Conservation (phyloP, 2,797 vertebrate genomes). For the Austrolebias charrua region DNA sequence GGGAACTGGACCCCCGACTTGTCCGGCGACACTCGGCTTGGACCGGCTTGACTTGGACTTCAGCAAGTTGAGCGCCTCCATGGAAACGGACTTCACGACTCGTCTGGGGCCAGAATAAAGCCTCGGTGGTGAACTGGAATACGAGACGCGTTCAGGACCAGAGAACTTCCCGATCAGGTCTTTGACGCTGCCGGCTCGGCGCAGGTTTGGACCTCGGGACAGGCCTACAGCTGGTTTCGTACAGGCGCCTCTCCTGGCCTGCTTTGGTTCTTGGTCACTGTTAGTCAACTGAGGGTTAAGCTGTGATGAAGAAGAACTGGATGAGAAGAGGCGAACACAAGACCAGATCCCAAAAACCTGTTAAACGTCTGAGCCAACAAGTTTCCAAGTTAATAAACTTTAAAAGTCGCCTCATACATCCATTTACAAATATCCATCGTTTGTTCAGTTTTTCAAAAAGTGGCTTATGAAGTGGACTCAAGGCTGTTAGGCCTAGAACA, state of each 20-base stretch:
- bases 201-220: slow-evolving; percentile 40
- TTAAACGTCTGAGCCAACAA: too few relatives aligned
- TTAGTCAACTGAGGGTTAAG: slow-evolving; percentile 20
- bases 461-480: too few relatives aligned
- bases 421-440: too few relatives aligned
- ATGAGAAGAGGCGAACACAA: slow-evolving; percentile 58
- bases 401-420: too few relatives aligned
- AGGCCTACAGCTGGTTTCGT: slow-evolving; percentile 21
- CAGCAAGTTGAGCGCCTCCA: background rate
- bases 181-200: slow-evolving; percentile 65
- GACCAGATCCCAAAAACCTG: too few relatives aligned
- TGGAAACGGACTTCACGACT: slow-evolving; percentile 16
- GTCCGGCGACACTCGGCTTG: background rate
- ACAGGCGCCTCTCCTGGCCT: slow-evolving; percentile 26
- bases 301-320: slow-evolving; percentile 20
- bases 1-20: slow-evolving; percentile 20
- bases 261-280: slow-evolving; percentile 30
- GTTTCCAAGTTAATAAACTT: too few relatives aligned
- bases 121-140: slow-evolving; percentile 14
- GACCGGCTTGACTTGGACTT: slow-evolving; percentile 5
- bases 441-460: too few relatives aligned
- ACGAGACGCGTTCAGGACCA: slow-evolving; percentile 5
- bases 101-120: slow-evolving; percentile 9
- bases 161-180: slow-evolving; percentile 75
- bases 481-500: too few relatives aligned